Base-by-base conservation (phyloP, 2,113 vertebrate genomes). In the Gnathonemus echidnorhynchus region DNA sequence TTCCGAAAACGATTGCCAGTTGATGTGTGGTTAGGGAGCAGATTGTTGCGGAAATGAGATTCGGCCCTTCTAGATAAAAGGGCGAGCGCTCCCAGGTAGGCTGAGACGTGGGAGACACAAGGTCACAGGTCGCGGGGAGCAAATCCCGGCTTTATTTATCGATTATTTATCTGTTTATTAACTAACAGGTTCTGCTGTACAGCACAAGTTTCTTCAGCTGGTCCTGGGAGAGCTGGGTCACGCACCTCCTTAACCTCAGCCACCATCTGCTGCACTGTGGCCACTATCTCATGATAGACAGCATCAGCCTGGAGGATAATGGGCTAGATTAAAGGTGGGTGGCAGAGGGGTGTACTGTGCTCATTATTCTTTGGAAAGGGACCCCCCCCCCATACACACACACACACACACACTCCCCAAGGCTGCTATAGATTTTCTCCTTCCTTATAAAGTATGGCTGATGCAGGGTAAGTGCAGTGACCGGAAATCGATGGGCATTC, bases 1-100 rank as follows among this genome's bases (percentile, higher is more conserved):
- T 94, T 93, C 94, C 91, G 87, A 89, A 49, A 48, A 42, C 91
- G 92, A 91, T 93, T 93, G 93, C 94, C 91, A 93, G 92, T 89
- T 46, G 91, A 91, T 90, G 91, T 91, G 92, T 91, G 94, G 94
- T 93, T 94, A 93, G 91, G 90, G 90, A 86, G 56, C 91, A 90
- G 92, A 93, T 94, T 92, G 90, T 92, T 85, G 92, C 93, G 91
- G 93, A 94, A 94, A 95, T 96, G 94, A 93, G 92, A 93, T 93
- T 91, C 90, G 85, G 91, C 91, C 92, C 27, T 31, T 91, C 90
- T 89, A 90, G 90, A 88, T 90, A 92, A 90, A 48, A 90, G 89
- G 91, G 90, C 86, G 10, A 46, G n/a, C 24, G 4, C 58, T n/a
- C 35, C 27, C 2, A 19, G 19, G 21, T 70, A 53, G 91, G 90